Conservation (phyloP, 2,888 invertebrate species). For the Tetragnatha montana region DNA sequence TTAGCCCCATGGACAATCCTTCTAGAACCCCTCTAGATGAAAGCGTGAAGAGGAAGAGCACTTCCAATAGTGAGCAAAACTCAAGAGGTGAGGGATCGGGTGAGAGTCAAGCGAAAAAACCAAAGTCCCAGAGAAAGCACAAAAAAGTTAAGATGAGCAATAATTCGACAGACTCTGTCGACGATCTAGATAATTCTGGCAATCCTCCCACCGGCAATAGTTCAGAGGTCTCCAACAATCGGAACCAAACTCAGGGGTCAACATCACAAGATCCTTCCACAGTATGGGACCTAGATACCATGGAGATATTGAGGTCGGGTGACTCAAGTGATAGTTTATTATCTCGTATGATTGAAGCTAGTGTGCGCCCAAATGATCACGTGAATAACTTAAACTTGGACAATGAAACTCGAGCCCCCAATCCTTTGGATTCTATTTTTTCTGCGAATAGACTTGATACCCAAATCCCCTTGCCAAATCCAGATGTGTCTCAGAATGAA, state of each 20-base stretch:
- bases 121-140: slow-evolving; percentile 25
- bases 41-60: slow-evolving; percentile 58
- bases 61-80: slow-evolving; percentile 26
- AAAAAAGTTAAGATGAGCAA: slow-evolving; percentile 51
- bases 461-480: slow-evolving; percentile 9
- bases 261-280: slow-evolving; percentile 1
- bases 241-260: slow-evolving; percentile 1
- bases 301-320: neutral
- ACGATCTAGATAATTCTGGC: slow-evolving; percentile 22
- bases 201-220: neutral
- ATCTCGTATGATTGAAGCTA: slow-evolving; percentile 4
- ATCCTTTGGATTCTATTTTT: slow-evolving; percentile 18
- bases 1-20: slow-evolving; percentile 46
- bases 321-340: slow-evolving; percentile 10
- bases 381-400: slow-evolving; percentile 44
- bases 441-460: slow-evolving; percentile 18
- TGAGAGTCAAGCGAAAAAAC: slow-evolving; percentile 27
- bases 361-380: slow-evolving; percentile 26
- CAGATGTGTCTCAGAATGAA: slow-evolving; percentile 11
- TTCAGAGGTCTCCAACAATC: slow-evolving; percentile 11
- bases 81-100: slow-evolving; percentile 32
- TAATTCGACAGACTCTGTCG: slow-evolving; percentile 16
- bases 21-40: slow-evolving; percentile 43
- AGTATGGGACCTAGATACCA: neutral
- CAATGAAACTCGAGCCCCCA: slow-evolving; percentile 13